phyloP scores from a whole-genome alignment of 2,888 invertebrate genomes.

The Axea sp. region DNA sequence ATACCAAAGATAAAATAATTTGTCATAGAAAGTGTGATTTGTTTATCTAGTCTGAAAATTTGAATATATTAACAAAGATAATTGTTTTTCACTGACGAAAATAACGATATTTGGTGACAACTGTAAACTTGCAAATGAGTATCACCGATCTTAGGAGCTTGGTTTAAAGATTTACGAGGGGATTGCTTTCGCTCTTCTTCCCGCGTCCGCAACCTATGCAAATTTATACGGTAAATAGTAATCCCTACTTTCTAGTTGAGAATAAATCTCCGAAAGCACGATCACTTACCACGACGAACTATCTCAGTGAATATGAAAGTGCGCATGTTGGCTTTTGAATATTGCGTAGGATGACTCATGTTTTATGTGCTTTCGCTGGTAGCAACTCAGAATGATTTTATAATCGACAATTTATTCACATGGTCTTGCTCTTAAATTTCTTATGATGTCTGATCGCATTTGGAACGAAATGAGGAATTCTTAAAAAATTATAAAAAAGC shows the following conservation, averaged over 20 bases:
- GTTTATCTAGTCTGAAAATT: not conserved
- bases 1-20: too few species aligned
- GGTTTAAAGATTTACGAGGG: constrained; percentile 70
- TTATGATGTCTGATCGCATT: constrained; percentile 3
- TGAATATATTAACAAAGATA: not conserved
- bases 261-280: constrained; percentile 68
- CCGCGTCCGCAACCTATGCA: constrained; percentile 65
- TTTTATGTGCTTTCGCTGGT: constrained; percentile 9
- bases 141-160: constrained; percentile 68
- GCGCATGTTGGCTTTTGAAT: constrained; percentile 41
- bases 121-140: constrained; percentile 70
- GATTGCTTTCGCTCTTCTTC: constrained; percentile 63
- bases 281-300: constrained; percentile 59
- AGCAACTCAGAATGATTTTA: constrained; percentile 10
- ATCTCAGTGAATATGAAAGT: constrained; percentile 51
- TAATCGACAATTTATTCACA: constrained; percentile 30
- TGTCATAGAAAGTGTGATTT: not conserved
- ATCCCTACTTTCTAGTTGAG: constrained; percentile 67
- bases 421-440: constrained; percentile 6
- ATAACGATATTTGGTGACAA: constrained; percentile 53
- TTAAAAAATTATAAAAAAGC: not conserved
- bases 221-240: constrained; percentile 73
- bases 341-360: constrained; percentile 25
- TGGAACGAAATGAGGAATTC: not conserved
- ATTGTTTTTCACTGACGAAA: constrained; percentile 8